Evolutionary conservation across 2,113 vertebrate genomes (phyloP).

Genomic region (Falco punctatus): DNA sequence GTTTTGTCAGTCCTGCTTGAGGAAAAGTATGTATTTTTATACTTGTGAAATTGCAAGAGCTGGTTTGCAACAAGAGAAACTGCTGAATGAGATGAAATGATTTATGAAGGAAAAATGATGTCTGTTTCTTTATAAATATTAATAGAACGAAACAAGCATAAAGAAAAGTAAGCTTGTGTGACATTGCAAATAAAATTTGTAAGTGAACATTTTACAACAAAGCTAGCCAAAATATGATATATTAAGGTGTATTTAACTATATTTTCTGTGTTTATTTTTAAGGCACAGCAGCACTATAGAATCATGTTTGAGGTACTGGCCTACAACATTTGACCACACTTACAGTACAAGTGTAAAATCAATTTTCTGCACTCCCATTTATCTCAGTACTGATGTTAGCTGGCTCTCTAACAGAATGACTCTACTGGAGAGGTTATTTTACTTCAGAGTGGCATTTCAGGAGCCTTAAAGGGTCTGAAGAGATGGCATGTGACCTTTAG

Average conservation of each 20-base stretch:
- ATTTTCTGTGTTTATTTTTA: conserved; percentile 55
- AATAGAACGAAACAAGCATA: conserved; percentile 4
- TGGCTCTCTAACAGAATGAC: conserved; percentile 75
- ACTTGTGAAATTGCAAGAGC: background rate
- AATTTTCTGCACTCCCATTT: conserved; percentile 80
- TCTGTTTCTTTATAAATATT: background rate
- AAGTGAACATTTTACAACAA: conserved; percentile 41
- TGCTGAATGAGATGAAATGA: background rate
- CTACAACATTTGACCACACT: conserved; percentile 79
- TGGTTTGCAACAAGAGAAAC: background rate
- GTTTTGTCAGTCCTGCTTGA: background rate
- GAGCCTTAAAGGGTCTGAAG: conserved; percentile 75
- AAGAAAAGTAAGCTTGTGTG: background rate
- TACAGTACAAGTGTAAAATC: conserved; percentile 79
- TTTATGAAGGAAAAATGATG: conserved; percentile 2
- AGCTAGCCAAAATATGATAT: background rate
- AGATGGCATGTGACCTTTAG: conserved; percentile 77
- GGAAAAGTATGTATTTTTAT: conserved; percentile 8
- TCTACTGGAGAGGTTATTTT: conserved; percentile 79
- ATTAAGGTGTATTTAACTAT: conserved; percentile 58
- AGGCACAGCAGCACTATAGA: conserved; percentile 9
- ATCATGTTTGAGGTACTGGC: conserved; percentile 66
- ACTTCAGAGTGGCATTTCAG: conserved; percentile 78
- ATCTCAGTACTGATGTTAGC: conserved; percentile 76
- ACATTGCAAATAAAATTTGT: background rate